A percentile compares a stretch with the other conserved stretches of the same genome.
Evolutionary conservation across 2,113 vertebrate genomes (phyloP).

Genomic region (Scortum barcoo): DNA sequence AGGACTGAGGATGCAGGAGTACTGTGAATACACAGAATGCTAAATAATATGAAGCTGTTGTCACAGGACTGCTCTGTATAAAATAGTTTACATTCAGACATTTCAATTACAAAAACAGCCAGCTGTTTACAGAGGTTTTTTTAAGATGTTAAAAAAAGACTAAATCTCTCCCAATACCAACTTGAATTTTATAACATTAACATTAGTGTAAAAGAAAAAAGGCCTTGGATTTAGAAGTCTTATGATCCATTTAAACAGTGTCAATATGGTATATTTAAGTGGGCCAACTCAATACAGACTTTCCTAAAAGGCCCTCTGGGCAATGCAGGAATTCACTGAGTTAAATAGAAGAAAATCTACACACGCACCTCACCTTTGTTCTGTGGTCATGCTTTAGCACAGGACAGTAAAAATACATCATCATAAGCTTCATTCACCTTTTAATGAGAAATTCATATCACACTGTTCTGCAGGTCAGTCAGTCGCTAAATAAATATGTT

Average conservation of each 20-base stretch:
- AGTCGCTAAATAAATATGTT: background rate
- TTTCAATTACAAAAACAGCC: background rate
- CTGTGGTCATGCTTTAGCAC: background rate
- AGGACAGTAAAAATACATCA: background rate
- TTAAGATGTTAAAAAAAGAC: background rate
- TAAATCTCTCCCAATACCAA: background rate
- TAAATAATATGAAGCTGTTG: constrained; percentile 54
- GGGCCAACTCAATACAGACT: no score
- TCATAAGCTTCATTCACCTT: background rate
- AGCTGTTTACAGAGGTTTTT: background rate
- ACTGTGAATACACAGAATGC: constrained; percentile 33
- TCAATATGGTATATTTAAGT: no score
- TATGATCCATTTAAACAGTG: background rate
- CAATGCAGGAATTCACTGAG: no score
- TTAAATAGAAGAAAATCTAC: no score
- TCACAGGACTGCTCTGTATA: constrained; percentile 42
- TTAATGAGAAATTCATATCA: background rate
- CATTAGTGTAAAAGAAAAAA: background rate
- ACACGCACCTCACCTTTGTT: background rate
- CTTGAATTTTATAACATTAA: background rate
- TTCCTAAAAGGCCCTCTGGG: no score
- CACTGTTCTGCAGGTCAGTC: background rate
- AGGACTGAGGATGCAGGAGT: constrained; percentile 45
- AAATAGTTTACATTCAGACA: constrained; percentile 12
- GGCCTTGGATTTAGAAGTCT: background rate